Conservation (phyloP, 2,888 invertebrate species). For the Ctenicera cuprea region DNA sequence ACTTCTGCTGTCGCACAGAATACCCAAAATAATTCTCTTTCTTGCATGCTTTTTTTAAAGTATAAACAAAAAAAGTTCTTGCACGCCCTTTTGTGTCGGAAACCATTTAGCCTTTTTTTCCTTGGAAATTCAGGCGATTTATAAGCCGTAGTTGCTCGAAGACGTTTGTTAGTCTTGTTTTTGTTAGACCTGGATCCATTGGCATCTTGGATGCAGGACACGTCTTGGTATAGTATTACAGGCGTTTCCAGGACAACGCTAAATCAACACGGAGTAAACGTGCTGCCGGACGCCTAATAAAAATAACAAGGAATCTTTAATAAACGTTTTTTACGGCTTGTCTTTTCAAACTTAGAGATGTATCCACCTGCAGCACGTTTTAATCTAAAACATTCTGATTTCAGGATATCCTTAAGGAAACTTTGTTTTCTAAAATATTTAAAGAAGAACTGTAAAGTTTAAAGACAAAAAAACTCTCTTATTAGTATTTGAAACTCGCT, state of each 20-base stretch:
- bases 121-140: background rate
- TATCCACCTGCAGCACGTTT: constrained; percentile 16
- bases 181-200: constrained; percentile 27
- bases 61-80: too few species aligned
- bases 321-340: constrained; percentile 42
- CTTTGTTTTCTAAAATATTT: too few species aligned
- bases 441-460: too few species aligned
- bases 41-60: too few species aligned
- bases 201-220: constrained; percentile 43
- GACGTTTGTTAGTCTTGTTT: constrained; percentile 24
- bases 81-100: too few species aligned
- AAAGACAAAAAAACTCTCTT: too few species aligned
- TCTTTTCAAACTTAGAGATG: constrained; percentile 32
- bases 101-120: too few species aligned
- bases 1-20: too few species aligned
- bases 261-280: constrained; percentile 58
- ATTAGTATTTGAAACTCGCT: too few species aligned
- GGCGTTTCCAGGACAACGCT: constrained; percentile 55
- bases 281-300: constrained; percentile 53
- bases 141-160: constrained; percentile 14
- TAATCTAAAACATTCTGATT: constrained; percentile 13
- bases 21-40: too few species aligned
- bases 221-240: constrained; percentile 52
- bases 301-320: constrained; percentile 54
- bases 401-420: background rate